Evolutionary conservation across 2,113 vertebrate species (phyloP).

Genomic region (Hoplias malabaricus): DNA sequence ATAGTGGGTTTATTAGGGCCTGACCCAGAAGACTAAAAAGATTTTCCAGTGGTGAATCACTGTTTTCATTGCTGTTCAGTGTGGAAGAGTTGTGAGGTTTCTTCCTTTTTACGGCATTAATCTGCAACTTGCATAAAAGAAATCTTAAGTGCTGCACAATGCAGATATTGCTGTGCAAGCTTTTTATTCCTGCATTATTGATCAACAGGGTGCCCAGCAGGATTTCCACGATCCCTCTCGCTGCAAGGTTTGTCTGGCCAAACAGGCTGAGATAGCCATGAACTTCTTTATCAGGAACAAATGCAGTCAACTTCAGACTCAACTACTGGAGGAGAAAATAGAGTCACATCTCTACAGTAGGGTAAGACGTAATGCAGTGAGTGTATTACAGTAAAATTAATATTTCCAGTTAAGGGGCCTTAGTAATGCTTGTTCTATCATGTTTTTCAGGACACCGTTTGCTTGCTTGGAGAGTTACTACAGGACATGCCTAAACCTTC

Average conservation of each 20-base stretch:
- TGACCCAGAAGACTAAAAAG: no score
- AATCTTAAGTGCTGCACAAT: not conserved
- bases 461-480: constrained; percentile 17
- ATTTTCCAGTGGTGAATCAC: not conserved
- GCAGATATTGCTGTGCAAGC: not conserved
- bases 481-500: constrained; percentile 9
- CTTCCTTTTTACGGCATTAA: not conserved
- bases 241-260: constrained; percentile 19
- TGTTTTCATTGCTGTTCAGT: not conserved
- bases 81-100: no score
- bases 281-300: constrained; percentile 21
- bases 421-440: not conserved
- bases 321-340: constrained; percentile 16
- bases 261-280: constrained; percentile 1
- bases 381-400: not conserved
- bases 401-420: not conserved
- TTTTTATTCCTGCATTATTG: not conserved
- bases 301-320: constrained; percentile 14
- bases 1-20: no score
- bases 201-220: not conserved
- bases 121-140: not conserved
- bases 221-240: constrained; percentile 21
- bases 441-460: constrained; percentile 18
- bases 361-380: not conserved
- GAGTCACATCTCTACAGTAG: not conserved